Percentiles rank a stretch among this genome's conserved stretches.
These are phyloP conservation scores for Bicyclus anynana DNA, from an alignment of 1,140 invertebrate species.

Conservation along the genomic window DNA sequence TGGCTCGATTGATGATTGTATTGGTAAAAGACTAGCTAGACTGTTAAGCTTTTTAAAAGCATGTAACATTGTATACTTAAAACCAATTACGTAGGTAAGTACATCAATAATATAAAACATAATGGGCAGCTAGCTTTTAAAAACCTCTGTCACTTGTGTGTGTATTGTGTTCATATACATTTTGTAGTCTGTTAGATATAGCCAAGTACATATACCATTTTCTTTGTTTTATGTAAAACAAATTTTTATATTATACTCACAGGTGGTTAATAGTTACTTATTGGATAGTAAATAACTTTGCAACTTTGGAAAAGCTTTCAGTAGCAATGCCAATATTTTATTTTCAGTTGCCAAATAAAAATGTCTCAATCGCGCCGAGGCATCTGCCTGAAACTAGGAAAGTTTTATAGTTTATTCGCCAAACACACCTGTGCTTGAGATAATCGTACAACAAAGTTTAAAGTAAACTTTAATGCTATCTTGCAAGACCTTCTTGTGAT, in stretches of 20 bases:
- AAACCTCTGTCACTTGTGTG: no score
- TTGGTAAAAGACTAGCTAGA: background rate
- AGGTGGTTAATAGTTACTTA: background rate
- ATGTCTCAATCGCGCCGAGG: background rate
- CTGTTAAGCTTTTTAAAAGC: background rate
- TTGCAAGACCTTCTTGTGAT: background rate
- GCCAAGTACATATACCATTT: no score
- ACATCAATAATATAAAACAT: no score
- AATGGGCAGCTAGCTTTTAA: no score
- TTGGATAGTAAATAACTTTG: background rate
- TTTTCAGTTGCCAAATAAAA: background rate
- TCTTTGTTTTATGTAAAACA: background rate
- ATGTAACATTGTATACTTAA: background rate
- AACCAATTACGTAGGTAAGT: no score
- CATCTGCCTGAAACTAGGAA: conserved; percentile 12
- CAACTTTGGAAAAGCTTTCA: background rate
- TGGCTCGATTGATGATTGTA: background rate
- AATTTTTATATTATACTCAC: background rate
- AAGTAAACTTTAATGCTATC: background rate
- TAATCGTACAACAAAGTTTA: background rate
- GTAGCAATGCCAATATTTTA: background rate
- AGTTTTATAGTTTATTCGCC: conserved; percentile 19
- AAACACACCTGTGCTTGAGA: conserved; percentile 19
- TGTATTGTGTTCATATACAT: no score
- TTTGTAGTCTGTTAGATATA: no score